Percentiles rank a stretch among this genome's conserved stretches.
Evolutionary conservation across 2,888 invertebrate species (phyloP).

Genomic region (Candidula unifasciata): DNA sequence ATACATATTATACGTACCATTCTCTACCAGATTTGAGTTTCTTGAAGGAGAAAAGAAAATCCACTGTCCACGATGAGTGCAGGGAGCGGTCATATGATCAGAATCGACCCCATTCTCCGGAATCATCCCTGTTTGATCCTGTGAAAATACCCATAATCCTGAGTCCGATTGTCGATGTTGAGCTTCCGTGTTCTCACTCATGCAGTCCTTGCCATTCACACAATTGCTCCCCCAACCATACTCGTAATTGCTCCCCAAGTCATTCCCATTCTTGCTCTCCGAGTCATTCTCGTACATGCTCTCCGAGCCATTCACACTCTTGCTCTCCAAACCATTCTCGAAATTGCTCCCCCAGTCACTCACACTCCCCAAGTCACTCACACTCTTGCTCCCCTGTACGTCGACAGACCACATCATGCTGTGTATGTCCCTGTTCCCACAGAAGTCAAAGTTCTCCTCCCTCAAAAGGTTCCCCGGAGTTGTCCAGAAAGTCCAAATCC

Average conservation of each 20-base stretch:
- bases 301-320: slow-evolving; percentile 22
- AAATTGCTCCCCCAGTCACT: slow-evolving; percentile 53
- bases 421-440: slow-evolving; percentile 60
- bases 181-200: slow-evolving; percentile 53
- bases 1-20: slow-evolving; percentile 64
- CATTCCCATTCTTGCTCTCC: slow-evolving; percentile 40
- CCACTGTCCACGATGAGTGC: not conserved
- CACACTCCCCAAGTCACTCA: slow-evolving; percentile 52
- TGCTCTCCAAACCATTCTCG: not conserved
- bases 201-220: slow-evolving; percentile 59
- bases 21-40: slow-evolving; percentile 72
- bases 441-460: slow-evolving; percentile 47
- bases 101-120: slow-evolving; percentile 34
- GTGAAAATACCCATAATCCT: slow-evolving; percentile 61
- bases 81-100: not conserved
- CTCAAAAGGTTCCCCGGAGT: not conserved
- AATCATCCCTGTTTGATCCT: slow-evolving; percentile 67
- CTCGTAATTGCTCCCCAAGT: slow-evolving; percentile 14
- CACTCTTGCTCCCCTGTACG: slow-evolving; percentile 47
- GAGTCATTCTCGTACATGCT: slow-evolving; percentile 60
- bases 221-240: slow-evolving; percentile 53
- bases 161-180: slow-evolving; percentile 55
- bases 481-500: slow-evolving; percentile 40
- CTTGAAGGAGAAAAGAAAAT: slow-evolving; percentile 52
- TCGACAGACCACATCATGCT: slow-evolving; percentile 55